Percentiles rank a stretch among this genome's conserved stretches.
phyloP scores from a whole-genome alignment of 2,888 invertebrate species.

The Ornithoptera priamus region DNA sequence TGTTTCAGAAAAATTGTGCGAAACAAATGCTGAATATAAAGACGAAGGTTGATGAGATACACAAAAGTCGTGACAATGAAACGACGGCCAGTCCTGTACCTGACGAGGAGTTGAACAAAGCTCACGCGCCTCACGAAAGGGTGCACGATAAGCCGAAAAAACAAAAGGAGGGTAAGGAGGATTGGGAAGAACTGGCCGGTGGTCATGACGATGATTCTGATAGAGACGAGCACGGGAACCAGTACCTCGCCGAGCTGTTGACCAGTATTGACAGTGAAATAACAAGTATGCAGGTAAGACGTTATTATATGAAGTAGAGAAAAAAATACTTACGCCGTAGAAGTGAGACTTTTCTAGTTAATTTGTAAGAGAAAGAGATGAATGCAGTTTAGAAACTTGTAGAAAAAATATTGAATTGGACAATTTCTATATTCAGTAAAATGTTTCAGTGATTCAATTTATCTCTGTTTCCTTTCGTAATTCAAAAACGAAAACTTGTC shows the following conservation, averaged over 20 bases:
- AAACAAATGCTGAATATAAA: not conserved
- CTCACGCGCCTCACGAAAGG: not conserved
- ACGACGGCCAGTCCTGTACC: not conserved
- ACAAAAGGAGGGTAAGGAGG: conserved; percentile 8
- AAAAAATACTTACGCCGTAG: too few species aligned
- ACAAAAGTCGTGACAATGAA: not conserved
- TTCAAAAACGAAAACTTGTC: too few species aligned
- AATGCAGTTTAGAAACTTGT: too few species aligned
- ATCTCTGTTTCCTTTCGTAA: too few species aligned
- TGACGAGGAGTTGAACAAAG: not conserved
- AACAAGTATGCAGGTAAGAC: conserved; percentile 41
- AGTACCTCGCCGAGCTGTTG: conserved; percentile 36
- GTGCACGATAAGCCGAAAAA: conserved; percentile 4
- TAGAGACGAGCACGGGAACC: conserved; percentile 32
- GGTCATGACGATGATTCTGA: conserved; percentile 21
- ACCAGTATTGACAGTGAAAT: conserved; percentile 45
- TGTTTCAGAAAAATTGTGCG: conserved; percentile 5
- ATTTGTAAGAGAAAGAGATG: too few species aligned
- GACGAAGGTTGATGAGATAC: too few species aligned
- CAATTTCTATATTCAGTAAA: too few species aligned
- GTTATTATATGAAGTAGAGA: too few species aligned
- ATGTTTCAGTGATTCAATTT: too few species aligned
- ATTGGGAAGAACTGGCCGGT: conserved; percentile 9
- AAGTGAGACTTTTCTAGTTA: too few species aligned
- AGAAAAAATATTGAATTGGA: too few species aligned